Evolutionary conservation across 64 coral and sea anemone genomes (phyloP).

Genomic region (Cladopsammia gracilis): DNA sequence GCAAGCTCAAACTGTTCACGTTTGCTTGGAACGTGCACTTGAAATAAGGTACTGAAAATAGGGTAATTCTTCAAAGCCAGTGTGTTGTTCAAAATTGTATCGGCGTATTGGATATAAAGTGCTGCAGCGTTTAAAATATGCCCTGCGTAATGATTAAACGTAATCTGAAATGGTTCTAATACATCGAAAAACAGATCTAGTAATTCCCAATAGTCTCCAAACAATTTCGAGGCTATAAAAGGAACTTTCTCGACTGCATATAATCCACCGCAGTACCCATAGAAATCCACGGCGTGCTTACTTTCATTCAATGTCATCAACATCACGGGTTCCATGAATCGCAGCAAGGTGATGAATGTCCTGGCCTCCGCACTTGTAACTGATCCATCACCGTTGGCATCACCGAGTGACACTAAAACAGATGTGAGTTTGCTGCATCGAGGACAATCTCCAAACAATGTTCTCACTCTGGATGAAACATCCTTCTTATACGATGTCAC

Average conservation of each 20-base stretch:
- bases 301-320: slow-evolving; percentile 74
- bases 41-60: slow-evolving; percentile 40
- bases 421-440: slow-evolving; percentile 46
- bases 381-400: slow-evolving; percentile 61
- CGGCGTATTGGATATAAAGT: background rate
- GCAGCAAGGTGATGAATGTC: slow-evolving; percentile 67
- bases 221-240: slow-evolving; percentile 60
- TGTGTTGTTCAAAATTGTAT: background rate
- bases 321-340: slow-evolving; percentile 68
- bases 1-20: slow-evolving; percentile 66
- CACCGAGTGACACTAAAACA: slow-evolving; percentile 49
- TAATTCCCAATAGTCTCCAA: slow-evolving; percentile 26
- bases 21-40: slow-evolving; percentile 49
- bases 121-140: background rate
- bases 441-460: slow-evolving; percentile 75
- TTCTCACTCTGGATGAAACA: slow-evolving; percentile 20
- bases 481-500: background rate
- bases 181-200: slow-evolving; percentile 51
- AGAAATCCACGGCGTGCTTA: slow-evolving; percentile 74
- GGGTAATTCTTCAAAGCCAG: slow-evolving; percentile 14
- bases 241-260: slow-evolving; percentile 83
- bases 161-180: slow-evolving; percentile 55
- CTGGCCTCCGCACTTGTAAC: slow-evolving; percentile 55
- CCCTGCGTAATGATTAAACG: background rate
- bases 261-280: slow-evolving; percentile 84